Evolutionary conservation across 2,113 vertebrate species (phyloP).

Genomic region (Bufo bufo): DNA sequence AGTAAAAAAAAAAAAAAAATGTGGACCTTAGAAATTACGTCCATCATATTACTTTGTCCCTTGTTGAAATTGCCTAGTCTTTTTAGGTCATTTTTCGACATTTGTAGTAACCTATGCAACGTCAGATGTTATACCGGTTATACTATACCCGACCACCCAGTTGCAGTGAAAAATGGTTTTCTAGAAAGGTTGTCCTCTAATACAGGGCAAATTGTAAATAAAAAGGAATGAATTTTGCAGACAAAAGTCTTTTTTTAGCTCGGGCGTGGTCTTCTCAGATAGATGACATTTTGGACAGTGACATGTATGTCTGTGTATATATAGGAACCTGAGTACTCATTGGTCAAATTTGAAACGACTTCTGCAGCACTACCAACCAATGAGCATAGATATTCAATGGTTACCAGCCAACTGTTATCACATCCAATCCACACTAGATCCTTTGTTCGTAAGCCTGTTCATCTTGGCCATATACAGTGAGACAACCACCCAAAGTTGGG

Average conservation of each 20-base stretch:
- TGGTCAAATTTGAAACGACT: too few species aligned
- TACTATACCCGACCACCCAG: too few species aligned
- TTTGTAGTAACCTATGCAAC: neutral
- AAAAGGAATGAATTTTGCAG: neutral
- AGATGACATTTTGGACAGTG: neutral
- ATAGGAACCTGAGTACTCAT: too few species aligned
- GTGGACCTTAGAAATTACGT: neutral
- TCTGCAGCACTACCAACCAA: too few species aligned
- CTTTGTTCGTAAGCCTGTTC: too few species aligned
- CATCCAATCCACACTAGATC: neutral
- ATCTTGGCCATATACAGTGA: too few species aligned
- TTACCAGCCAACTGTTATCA: neutral
- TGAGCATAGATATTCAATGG: neutral
- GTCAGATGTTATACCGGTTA: too few species aligned
- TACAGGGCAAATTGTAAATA: neutral
- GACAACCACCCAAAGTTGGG: too few species aligned
- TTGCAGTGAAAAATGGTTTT: neutral
- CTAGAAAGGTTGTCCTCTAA: neutral
- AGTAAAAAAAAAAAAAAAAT: neutral
- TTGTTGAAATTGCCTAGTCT: neutral
- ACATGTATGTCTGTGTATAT: too few species aligned
- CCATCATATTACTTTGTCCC: neutral
- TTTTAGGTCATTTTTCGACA: neutral
- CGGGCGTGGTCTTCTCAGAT: neutral
- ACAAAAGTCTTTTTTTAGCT: neutral